Percentiles rank a stretch among this genome's conserved stretches.
Evolutionary conservation across 2,888 invertebrate genomes (phyloP).

Genomic region (Dicranocentrus wangi): DNA sequence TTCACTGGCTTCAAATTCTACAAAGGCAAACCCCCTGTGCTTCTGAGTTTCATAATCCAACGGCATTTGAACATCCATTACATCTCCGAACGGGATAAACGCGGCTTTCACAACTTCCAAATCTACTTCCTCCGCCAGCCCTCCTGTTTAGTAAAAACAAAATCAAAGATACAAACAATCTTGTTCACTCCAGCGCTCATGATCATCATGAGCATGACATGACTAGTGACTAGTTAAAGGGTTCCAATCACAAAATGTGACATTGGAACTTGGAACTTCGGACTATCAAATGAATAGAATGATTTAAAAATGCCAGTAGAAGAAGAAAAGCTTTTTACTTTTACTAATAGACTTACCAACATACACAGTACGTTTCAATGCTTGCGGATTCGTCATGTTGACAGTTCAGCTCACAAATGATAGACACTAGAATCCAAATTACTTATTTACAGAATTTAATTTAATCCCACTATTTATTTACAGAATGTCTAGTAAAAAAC

Average conservation of each 20-base stretch:
- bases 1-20: constrained; percentile 97
- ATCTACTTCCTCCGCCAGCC: constrained; percentile 94
- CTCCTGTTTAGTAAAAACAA: constrained; percentile 76
- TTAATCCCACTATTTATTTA: too few relatives aligned
- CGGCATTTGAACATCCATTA: constrained; percentile 98
- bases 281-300: neutral
- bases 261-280: neutral
- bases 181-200: neutral
- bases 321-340: too few relatives aligned
- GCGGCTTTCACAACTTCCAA: constrained; percentile 96
- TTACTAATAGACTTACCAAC: constrained; percentile 77
- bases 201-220: neutral
- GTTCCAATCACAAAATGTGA: too few relatives aligned
- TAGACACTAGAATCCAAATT: too few relatives aligned
- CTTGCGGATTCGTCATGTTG: constrained; percentile 68
- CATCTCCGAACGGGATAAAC: constrained; percentile 98
- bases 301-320: too few relatives aligned
- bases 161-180: neutral
- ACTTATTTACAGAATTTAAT: too few relatives aligned
- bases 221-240: neutral
- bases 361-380: constrained; percentile 84
- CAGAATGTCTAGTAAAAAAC: too few relatives aligned
- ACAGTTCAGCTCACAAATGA: too few relatives aligned
- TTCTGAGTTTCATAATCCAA: constrained; percentile 98
- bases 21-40: constrained; percentile 98